phyloP scores from a whole-genome alignment of 2,113 vertebrate genomes.

The Trinectes maculatus region DNA sequence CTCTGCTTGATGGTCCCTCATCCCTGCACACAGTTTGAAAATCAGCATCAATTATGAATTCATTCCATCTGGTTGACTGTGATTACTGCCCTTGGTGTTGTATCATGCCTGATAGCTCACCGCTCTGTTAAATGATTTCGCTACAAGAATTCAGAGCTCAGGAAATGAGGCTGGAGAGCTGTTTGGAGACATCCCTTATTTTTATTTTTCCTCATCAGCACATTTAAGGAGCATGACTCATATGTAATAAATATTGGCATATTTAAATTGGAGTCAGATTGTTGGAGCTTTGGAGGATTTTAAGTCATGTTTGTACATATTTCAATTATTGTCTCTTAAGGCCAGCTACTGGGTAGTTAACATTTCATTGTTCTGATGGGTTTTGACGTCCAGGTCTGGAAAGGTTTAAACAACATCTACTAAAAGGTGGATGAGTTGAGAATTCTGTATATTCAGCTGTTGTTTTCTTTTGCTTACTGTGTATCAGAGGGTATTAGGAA shows the following conservation, averaged over 20 bases:
- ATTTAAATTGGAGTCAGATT: not conserved
- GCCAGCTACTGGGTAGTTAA: constrained; percentile 8
- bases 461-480: too few relatives aligned
- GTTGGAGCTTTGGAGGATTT: not conserved
- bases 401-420: not conserved
- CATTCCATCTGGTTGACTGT: constrained; percentile 43
- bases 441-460: too few relatives aligned
- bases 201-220: not conserved
- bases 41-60: constrained; percentile 57
- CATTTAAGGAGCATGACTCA: not conserved
- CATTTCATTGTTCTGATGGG: not conserved
- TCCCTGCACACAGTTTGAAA: constrained; percentile 29
- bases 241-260: not conserved
- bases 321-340: not conserved
- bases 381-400: constrained; percentile 20
- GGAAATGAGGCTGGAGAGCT: constrained; percentile 15
- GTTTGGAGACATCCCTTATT: not conserved
- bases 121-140: constrained; percentile 15
- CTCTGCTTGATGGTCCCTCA: not conserved
- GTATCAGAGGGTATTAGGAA: not conserved
- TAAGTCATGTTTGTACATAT: constrained; percentile 1
- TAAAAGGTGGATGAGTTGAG: too few relatives aligned
- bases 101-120: constrained; percentile 8
- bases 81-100: constrained; percentile 31
- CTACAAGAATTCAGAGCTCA: constrained; percentile 3